These are phyloP conservation scores for Tanytarsus gracilentus DNA, from an alignment of 2,888 invertebrate species.

Conservation along the genomic window DNA sequence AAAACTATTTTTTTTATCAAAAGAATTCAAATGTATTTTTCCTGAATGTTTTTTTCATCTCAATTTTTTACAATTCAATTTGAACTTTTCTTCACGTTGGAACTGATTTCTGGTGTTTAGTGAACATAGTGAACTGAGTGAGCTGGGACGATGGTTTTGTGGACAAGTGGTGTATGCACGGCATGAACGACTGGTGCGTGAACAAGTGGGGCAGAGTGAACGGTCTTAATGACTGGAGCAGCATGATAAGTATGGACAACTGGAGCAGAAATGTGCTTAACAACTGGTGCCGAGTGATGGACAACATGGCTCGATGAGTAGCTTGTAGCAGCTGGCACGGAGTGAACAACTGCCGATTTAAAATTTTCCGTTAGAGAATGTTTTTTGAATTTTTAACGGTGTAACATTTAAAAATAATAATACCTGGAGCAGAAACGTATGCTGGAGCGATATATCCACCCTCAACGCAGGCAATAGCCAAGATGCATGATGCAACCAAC, in stretches of 20 bases:
- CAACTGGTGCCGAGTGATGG: constrained; percentile 30
- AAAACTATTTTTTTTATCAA: background rate
- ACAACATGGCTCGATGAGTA: constrained; percentile 30
- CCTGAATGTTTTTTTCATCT: too few species aligned
- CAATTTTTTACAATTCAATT: too few species aligned
- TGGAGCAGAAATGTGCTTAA: background rate
- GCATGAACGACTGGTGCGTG: constrained; percentile 16
- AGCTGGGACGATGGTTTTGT: constrained; percentile 7
- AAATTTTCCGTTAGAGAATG: too few species aligned
- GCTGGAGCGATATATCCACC: constrained; percentile 36
- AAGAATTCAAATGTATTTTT: background rate
- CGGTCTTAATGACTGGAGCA: constrained; percentile 37
- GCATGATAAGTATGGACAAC: constrained; percentile 40
- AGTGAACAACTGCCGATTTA: constrained; percentile 36
- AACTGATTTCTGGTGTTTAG: background rate
- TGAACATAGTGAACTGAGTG: background rate
- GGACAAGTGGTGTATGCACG: background rate
- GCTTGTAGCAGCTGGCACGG: constrained; percentile 36
- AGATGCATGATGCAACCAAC: constrained; percentile 40
- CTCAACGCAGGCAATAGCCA: constrained; percentile 45
- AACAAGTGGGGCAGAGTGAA: constrained; percentile 20
- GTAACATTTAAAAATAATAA: too few species aligned
- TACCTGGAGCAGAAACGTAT: constrained; percentile 36
- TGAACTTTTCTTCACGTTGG: background rate
- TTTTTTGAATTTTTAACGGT: too few species aligned